These are phyloP conservation scores for Tetrax tetrax DNA, from an alignment of 2,113 vertebrate genomes.

Conservation along the genomic window DNA sequence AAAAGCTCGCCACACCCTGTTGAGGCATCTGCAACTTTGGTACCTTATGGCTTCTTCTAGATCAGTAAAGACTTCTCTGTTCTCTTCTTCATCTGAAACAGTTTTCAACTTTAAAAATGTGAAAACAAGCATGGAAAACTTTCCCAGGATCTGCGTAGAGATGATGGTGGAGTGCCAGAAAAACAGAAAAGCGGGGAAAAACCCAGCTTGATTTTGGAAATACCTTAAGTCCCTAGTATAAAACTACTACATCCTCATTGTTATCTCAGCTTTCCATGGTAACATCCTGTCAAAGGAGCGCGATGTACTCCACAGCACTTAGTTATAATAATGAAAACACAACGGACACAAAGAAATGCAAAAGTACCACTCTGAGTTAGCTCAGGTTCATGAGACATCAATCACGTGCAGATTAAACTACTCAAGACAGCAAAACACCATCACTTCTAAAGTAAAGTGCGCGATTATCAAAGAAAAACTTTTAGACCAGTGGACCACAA, in stretches of 20 bases:
- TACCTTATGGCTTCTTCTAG: not conserved
- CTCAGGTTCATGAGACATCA: not conserved
- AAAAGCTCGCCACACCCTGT: not conserved
- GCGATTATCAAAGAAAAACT: not conserved
- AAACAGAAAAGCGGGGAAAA: not conserved
- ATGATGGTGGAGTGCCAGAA: not conserved
- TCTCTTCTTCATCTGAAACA: not conserved
- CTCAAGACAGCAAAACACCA: not conserved
- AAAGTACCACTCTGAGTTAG: not conserved
- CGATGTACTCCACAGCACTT: not conserved
- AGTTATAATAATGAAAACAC: not conserved
- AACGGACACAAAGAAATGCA: accelerated
- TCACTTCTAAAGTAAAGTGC: not conserved
- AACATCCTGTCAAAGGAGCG: not conserved
- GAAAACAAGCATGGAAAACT: not conserved
- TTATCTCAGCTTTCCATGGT: not conserved
- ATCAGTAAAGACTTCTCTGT: not conserved
- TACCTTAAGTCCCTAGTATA: not conserved
- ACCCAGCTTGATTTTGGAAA: not conserved
- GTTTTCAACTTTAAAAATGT: not conserved
- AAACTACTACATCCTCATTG: not conserved
- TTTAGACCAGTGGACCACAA: not conserved
- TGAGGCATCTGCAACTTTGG: not conserved
- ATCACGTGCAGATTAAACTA: not conserved
- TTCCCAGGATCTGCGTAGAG: not conserved